Evolutionary conservation across 2,797 vertebrate genomes (phyloP).

Genomic region (Sibirionetta formosa): DNA sequence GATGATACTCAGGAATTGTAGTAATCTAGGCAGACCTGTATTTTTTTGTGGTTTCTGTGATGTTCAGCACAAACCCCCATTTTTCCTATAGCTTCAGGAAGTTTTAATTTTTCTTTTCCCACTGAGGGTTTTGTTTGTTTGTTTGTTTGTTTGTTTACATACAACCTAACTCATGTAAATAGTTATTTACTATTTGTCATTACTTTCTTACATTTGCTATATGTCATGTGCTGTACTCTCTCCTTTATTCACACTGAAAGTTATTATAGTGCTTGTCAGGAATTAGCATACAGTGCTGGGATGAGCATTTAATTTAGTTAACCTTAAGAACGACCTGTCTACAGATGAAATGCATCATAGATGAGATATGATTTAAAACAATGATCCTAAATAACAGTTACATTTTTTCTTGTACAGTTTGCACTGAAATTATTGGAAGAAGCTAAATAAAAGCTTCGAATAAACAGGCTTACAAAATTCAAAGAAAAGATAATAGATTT

Average conservation of each 20-base stretch:
- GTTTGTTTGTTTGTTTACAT: no score
- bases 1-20: neutral
- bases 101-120: accelerated
- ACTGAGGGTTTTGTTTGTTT: no score
- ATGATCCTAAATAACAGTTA: neutral
- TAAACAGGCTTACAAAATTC: constrained; percentile 2
- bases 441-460: neutral
- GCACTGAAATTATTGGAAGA: neutral
- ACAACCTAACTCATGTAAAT: neutral
- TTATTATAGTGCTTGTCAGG: neutral
- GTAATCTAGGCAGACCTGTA: neutral
- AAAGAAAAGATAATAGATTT: constrained; percentile 78
- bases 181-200: neutral
- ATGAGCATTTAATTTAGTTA: neutral
- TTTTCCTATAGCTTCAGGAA: neutral
- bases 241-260: neutral
- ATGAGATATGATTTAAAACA: neutral
- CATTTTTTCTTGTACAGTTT: neutral
- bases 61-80: accelerated
- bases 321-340: neutral
- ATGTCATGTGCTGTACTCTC: neutral
- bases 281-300: neutral
- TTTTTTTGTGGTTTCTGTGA: neutral
- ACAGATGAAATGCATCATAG: neutral
- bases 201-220: neutral